Evolutionary conservation across 37 sponge, comb jelly and placozoan genomes (phyloP), one percentile per base, ranked within the genome.

Genomic region (Cliona cf. orientalis): DNA sequence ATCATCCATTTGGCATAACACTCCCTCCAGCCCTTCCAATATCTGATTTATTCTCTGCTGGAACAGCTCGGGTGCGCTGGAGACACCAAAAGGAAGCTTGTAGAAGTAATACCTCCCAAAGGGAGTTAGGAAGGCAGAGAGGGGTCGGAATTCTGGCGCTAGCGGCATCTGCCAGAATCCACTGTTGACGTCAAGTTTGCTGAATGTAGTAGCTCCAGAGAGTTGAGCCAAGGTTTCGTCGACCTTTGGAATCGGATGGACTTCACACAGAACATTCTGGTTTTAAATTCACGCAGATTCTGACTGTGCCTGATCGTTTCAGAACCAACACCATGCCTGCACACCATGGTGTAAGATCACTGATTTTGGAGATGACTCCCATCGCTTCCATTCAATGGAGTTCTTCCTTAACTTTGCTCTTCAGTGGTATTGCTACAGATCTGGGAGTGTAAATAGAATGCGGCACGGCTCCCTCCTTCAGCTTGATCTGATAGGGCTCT

Each of bases 151-250:
- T 26, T 75, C 55, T 33, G 38, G 22, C 0, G 63, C 36, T 6
- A 82, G 80, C 23, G 80, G 69, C 29, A 80, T 80, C 55, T 80
- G 80, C 69, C 69, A 68, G 21, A 80, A 80, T 0, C 82, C 65
- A 45, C 72, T 71, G 58, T 69, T 81, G 59, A 61, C 19, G 14
- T 49, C 53, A 19, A 49, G 53, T 49, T 49, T 49, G 53, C 53
- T n/a, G n/a, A n/a, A n/a, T n/a, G n/a, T n/a, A n/a, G n/a, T n/a
- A n/a, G 80, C 69, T 42, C 80, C 80, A 31, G 71, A 5, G 7
- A 83, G 69, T 45, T 83, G 84, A 3, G 84, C 66, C 21, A 83
- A 32, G 2, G 46, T 83, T 12, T 83, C 84, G 1, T 83, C 84
- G 1, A 81, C 82, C 21, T 58, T 69, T 22, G 82, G 38, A n/a